Base-by-base conservation (phyloP, 2,888 invertebrate genomes). In the Exephanes ischioxanthus region DNA sequence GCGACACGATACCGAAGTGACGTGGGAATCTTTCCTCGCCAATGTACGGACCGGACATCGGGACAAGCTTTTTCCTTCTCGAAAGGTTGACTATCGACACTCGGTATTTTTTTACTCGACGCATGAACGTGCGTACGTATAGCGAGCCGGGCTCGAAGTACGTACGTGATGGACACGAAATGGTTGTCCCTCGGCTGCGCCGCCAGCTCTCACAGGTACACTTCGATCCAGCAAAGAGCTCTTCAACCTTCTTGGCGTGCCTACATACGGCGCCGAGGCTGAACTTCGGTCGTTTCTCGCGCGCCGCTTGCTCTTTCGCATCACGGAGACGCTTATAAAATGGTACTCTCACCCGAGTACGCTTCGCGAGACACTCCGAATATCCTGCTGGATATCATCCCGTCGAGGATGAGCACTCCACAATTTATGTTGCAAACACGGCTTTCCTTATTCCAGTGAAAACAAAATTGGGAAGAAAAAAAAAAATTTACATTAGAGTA, bases 31-130 rank as follows among this genome's bases (percentile, higher is more conserved):
- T 41, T 67, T 41, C 14, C 37, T 19, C 37, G 2, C 5, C 19
- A 2, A 37, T 2, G 37, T 11, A 67, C 37, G 7, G 4, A 37
- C 9, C 37, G 9, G 9, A 1, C 1, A 37, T 9, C 37, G 9
- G 37, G 37, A 9, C 37, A 37, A 37, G 37, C 2, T 37, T 37
- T 67, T 41, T 41, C 0, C 41, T 67, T 41, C 66, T 11, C 41
- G 66, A 41, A 41, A 19, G 37, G 2, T n/a, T 41, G 19, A 67
- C 7, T 41, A 41, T 67, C 66, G 66, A 41, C 37, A 63, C 33
- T 37, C 66, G 7, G 37, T 67, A 41, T 41, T 67, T 67, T 67
- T 37, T 67, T 41, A 26, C 66, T 67, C 66, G 19, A 41, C 37
- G 66, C 19, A 41, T 19, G 19, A 67, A 67, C n/a, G 41, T 19